Base-by-base conservation (phyloP, 2,113 vertebrate genomes). In the Corapipo altera region DNA sequence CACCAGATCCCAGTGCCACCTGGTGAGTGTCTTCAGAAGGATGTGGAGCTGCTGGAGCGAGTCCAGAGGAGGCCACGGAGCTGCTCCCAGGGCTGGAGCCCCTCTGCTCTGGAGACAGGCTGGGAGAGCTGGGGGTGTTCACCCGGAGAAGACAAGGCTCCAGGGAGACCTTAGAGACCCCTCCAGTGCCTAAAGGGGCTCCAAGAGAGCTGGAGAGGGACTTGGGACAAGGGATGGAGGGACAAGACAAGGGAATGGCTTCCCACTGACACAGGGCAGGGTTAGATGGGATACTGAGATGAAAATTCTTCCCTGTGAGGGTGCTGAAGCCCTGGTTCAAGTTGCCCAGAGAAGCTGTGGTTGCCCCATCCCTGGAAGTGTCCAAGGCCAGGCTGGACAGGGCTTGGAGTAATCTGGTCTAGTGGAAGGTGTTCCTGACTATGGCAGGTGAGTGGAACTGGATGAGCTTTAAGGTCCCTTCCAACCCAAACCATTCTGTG, bases 1-100 rank as follows among this genome's bases (percentile, higher is more conserved):
- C 14, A 22, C 44, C 0, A 0, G 0, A 7, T 2, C 59, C n/a
- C 59, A 2, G 10, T 7, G 27, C 10, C 44, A 6, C 43, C n/a
- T 23, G 8, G 15, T 0, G 1, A 75, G 15, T 0, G 23, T 11
- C 57, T 3, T 8, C 24, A n/a, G 5, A 24, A 8, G 67, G 30
- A 6, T 1, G 5, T 10, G 86, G 27, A 27, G 51, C 9, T 58
- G 59, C 32, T 27, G 58, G 20, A 9, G 23, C 2, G 27, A 44
- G 20, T 65, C 62, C 41, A 65, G 41, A 65, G 28, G 62, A 44
- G 28, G 33, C 5, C 33, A 27, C 3, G 12, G 59, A 23, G 35
- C 0, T 23, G 51, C 6, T 44, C 21, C 0, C 0, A 43, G 26
- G 21, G 41, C 65, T 61, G 73, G 43, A 57, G 15, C 2, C 12